Conservation (phyloP, 2,888 invertebrate genomes). For the Melanostoma mellinum region DNA sequence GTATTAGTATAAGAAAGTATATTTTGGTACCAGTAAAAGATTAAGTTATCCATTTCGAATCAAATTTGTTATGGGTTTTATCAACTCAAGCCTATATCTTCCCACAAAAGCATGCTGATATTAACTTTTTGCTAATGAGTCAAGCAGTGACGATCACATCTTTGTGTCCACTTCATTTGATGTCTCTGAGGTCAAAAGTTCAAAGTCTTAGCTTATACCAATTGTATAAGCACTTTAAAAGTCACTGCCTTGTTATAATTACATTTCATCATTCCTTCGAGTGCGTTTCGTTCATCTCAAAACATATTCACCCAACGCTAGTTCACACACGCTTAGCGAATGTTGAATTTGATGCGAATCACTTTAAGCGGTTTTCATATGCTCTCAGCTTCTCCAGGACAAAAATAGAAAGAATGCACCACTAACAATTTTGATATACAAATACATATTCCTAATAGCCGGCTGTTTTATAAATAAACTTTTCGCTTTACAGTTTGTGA, state of each 20-base stretch:
- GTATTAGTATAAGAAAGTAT: too few species aligned
- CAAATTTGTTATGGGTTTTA: too few species aligned
- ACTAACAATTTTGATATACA: background rate
- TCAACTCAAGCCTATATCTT: too few species aligned
- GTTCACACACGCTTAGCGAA: background rate
- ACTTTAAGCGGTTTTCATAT: slow-evolving; percentile 18
- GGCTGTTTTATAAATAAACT: slow-evolving; percentile 58
- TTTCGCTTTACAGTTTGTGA: slow-evolving; percentile 18
- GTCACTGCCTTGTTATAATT: slow-evolving; percentile 6
- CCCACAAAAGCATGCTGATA: too few species aligned
- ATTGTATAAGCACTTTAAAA: background rate
- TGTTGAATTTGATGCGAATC: slow-evolving; percentile 29
- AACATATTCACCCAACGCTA: background rate
- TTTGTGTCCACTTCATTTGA: too few species aligned
- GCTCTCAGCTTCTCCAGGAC: slow-evolving; percentile 36
- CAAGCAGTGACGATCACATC: too few species aligned
- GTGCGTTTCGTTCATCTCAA: background rate
- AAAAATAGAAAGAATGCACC: slow-evolving; percentile 55
- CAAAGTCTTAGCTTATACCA: too few species aligned
- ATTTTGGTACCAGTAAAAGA: too few species aligned
- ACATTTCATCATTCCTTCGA: slow-evolving; percentile 8
- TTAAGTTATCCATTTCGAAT: too few species aligned
- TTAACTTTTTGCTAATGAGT: too few species aligned
- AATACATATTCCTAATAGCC: slow-evolving; percentile 47
- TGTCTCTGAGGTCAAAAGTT: too few species aligned